phyloP scores from a whole-genome alignment of 2,888 invertebrate species.

The Drosophila limbata region DNA sequence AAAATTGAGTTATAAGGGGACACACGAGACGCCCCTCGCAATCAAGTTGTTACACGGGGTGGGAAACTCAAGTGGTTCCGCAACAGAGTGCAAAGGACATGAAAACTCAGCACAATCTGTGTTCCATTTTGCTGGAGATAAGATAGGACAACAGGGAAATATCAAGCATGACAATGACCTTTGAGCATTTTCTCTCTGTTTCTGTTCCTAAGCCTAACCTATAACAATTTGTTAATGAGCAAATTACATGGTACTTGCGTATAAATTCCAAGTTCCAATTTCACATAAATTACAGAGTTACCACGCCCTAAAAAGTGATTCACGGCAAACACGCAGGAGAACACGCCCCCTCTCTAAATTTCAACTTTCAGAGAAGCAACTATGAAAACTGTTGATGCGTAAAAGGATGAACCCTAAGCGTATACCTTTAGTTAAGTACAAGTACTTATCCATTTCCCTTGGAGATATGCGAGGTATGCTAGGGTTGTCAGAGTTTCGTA shows the following conservation, averaged over 20 bases:
- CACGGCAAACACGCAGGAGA: constrained; percentile 24
- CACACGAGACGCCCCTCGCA: constrained; percentile 32
- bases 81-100: constrained; percentile 22
- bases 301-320: constrained; percentile 69
- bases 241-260: constrained; percentile 69
- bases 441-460: constrained; percentile 63
- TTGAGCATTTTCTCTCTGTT: background rate
- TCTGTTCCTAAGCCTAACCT: constrained; percentile 19
- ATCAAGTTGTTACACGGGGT: constrained; percentile 30
- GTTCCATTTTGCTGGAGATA: constrained; percentile 27
- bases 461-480: constrained; percentile 35
- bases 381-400: constrained; percentile 73
- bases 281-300: constrained; percentile 44
- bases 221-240: constrained; percentile 71
- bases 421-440: constrained; percentile 34
- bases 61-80: constrained; percentile 40
- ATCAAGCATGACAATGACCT: constrained; percentile 30
- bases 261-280: constrained; percentile 57
- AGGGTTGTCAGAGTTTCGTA: constrained; percentile 42
- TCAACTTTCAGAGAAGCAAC: constrained; percentile 29
- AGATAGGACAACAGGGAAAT: background rate
- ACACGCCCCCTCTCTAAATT: constrained; percentile 27
- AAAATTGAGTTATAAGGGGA: constrained; percentile 69
- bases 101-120: constrained; percentile 25
- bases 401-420: constrained; percentile 63